Base-by-base conservation (phyloP, 2,797 vertebrate species). In the Gallirallus australis region DNA sequence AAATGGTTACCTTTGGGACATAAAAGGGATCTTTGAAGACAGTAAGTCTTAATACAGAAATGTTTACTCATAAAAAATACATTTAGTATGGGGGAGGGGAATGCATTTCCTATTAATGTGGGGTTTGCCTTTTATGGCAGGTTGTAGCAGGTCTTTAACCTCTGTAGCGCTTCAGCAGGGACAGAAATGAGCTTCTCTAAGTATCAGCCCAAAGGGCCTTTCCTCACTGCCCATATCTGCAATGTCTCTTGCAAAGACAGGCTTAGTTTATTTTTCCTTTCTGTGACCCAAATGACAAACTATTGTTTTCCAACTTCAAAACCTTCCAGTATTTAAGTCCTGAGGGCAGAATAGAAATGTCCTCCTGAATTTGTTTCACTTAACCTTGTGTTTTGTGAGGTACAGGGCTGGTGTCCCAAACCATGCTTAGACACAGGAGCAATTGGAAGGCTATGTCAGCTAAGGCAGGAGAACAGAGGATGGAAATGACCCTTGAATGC, bases 1-100 rank as follows among this genome's bases (percentile, higher is more conserved):
- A 98, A 97, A 97, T 94, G 89, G 97, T 97, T 98, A 96, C 97
- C 97, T 98, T 98, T 97, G 97, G 97, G 97, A 97, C 90, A 97
- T 97, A 95, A 97, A 97, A 97, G 94, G 92, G 94, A 97, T 96
- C 95, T 98, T 94, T 96, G 97, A 97, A 96, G 97, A 97, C 94
- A 95, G 63, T 97, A 97, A 97, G 96, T 98, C 97, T 98, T 97
- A 97, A 97, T 98, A 79, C 64, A 96, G 97, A 97, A 98, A 96
- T 96, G 96, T 97, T 98, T 97, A 96, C 96, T 97, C 97, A 96
- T 98, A 98, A 98, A 98, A 97, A 94, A 80, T 94, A 96, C 96
- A 79, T 85, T 91, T 96, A 95, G 89, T 87, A 50, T 85, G 53
- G 59, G 87, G 84, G 69, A 95, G 93, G 93, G 96, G 86, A 88